These are phyloP conservation scores for Sthenelais limicola DNA, from an alignment of 2,888 invertebrate species.

Conservation along the genomic window DNA sequence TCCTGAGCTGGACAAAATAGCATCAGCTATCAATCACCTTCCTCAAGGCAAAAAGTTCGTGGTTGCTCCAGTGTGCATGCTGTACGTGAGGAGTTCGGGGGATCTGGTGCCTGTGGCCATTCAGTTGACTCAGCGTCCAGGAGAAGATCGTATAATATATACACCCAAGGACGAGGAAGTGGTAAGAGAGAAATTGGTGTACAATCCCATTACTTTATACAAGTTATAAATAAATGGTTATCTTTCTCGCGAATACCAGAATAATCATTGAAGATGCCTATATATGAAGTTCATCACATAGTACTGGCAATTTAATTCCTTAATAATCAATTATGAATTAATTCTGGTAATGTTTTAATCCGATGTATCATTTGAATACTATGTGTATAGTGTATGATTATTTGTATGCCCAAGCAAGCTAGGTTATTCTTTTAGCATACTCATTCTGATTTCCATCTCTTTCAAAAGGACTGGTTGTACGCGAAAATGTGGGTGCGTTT, in stretches of 20 bases:
- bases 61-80: slow-evolving; percentile 44
- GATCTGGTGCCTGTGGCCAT: slow-evolving; percentile 46
- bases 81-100: slow-evolving; percentile 43
- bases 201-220: too few species aligned
- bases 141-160: neutral
- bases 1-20: slow-evolving; percentile 44
- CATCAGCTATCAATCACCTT: slow-evolving; percentile 15
- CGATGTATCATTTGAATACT: too few species aligned
- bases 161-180: slow-evolving; percentile 12
- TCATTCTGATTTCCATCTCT: neutral
- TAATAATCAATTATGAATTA: too few species aligned
- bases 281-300: too few species aligned
- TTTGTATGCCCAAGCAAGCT: too few species aligned
- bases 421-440: neutral
- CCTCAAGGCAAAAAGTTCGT: slow-evolving; percentile 41
- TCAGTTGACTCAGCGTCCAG: slow-evolving; percentile 26
- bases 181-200: too few species aligned
- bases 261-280: too few species aligned
- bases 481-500: slow-evolving; percentile 52
- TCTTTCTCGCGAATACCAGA: too few species aligned
- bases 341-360: too few species aligned
- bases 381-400: too few species aligned
- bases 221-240: too few species aligned
- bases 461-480: slow-evolving; percentile 45
- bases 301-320: too few species aligned